Percentiles rank a stretch among this genome's conserved stretches.
These are phyloP conservation scores for human (Homo sapiens) DNA, from an alignment of 2,113 vertebrate species.

Conservation along the genomic window GRCh38 chr2:108770501-108771000, in stretches of 20 bases:
- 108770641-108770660: background rate
- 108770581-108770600: background rate
- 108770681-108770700: background rate
- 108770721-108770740: background rate
- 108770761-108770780: background rate
- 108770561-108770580: too few species aligned
- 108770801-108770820: background rate
- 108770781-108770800: background rate
- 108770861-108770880: background rate
- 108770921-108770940: background rate
- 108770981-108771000: background rate
- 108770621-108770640: background rate
- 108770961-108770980: background rate
- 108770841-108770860: background rate
- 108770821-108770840: background rate
- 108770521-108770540: background rate
- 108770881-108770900: background rate
- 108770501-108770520: background rate
- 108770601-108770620: background rate
- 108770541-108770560: background rate
- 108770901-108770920: background rate
- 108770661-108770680: constrained; percentile 22
- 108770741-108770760: background rate
- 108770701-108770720: constrained; percentile 24
- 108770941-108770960: background rate